Evolutionary conservation across 2,888 invertebrate species (phyloP).

Genomic region (Acanthosepion lycidas): DNA sequence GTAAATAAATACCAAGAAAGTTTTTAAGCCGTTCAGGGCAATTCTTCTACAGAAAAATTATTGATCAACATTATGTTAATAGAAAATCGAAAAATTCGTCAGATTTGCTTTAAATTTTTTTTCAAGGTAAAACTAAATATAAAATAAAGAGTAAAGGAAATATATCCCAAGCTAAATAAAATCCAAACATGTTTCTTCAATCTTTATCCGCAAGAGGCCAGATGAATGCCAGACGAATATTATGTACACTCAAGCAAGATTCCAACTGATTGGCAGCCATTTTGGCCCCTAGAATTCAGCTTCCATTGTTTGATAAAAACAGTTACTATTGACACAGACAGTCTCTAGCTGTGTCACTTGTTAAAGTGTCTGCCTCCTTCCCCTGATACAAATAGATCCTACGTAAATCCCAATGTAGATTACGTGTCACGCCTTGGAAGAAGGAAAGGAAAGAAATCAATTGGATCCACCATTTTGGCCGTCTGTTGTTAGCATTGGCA

Average conservation of each 20-base stretch:
- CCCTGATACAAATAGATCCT: conserved; percentile 33
- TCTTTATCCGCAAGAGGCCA: background rate
- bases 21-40: background rate
- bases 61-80: conserved; percentile 20
- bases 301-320: conserved; percentile 33
- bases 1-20: background rate
- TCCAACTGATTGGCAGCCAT: conserved; percentile 8
- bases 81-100: background rate
- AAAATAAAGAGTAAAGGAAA: background rate
- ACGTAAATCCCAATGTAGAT: conserved; percentile 33
- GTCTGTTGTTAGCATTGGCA: conserved; percentile 33
- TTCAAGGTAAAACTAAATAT: background rate
- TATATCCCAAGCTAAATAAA: background rate
- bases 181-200: conserved; percentile 17
- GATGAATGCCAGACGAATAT: background rate
- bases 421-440: conserved; percentile 20
- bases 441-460: background rate
- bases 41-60: background rate
- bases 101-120: background rate
- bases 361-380: conserved; percentile 18
- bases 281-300: conserved; percentile 17
- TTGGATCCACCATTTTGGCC: background rate
- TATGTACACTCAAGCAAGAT: conserved; percentile 33
- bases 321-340: conserved; percentile 33
- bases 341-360: conserved; percentile 33